Evolutionary conservation across 2,113 vertebrate species (phyloP), one percentile per base, ranked within the genome.

Genomic region (Uropsilus gracilis): DNA sequence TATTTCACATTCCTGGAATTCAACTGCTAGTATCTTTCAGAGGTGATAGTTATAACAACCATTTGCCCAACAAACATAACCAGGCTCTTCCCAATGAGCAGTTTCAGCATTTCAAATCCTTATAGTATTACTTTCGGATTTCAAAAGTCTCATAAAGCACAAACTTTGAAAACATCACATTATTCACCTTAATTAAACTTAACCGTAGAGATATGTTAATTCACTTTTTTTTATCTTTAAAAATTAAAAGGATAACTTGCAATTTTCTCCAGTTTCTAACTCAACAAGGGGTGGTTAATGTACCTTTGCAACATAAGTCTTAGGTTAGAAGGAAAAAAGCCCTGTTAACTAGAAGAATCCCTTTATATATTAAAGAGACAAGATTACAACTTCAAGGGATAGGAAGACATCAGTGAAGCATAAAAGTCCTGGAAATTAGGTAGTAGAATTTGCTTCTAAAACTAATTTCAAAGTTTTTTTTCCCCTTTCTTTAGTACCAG

Each of bases 1-100:
- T 30, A n/a, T 66, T 89, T 34, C 63, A 76, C 91, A 95, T 89
- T 95, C 95, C 44, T 92, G 17, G 59, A 86, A 68, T 89, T 96
- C 78, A 83, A 61, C 3, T 53, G 61, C 64, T 77, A 73, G 57
- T 12, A 30, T 46, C 63, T 87, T 28, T 42, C 34, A 44, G 82
- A 96, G 68, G 83, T 87, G 82, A 89, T 8, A 44, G 32, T 83
- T 93, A 90, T 20, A 92, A 86, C 46, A 89, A 81, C 48, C 86
- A 92, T 63, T 89, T 95, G 95, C 11, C 94, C 20, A 53, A 28
- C 14, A 81, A 93, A 84, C 20, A 50, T 50, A 84, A 57, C n/a
- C n/a, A 78, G 22, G 46, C n/a, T 76, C 48, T 50, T 37, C 63
- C 76, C 81, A 93, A 87, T 68, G 34, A 57, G 59, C 57, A 81